Evolutionary conservation across 2,797 vertebrate genomes (phyloP).

Genomic region (Pantherophis vulpinus): DNA sequence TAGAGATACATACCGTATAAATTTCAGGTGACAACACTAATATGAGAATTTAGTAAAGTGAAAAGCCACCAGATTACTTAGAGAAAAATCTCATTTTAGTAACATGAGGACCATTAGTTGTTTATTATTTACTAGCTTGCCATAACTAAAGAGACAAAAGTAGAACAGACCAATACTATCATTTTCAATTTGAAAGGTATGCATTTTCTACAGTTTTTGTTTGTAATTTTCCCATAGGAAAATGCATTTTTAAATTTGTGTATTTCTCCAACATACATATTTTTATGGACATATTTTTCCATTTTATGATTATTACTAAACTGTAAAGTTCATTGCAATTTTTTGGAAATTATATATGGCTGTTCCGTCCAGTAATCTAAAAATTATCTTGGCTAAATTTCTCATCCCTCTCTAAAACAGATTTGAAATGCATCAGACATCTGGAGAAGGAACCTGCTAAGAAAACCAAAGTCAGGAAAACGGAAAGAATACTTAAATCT

Average conservation of each 20-base stretch:
- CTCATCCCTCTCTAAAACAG: background rate
- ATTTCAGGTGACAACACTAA: background rate
- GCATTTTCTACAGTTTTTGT: background rate
- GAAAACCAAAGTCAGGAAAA: background rate
- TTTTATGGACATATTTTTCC: background rate
- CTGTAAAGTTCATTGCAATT: background rate
- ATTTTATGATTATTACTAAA: background rate
- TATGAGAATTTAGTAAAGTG: background rate
- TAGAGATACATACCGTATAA: background rate
- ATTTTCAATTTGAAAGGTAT: background rate
- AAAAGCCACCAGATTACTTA: background rate
- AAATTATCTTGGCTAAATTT: background rate
- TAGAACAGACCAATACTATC: background rate
- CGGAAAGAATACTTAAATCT: background rate
- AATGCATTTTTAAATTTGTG: background rate
- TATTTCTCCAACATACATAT: background rate
- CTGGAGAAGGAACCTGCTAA: background rate
- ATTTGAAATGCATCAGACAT: background rate
- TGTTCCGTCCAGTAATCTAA: background rate
- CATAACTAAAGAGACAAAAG: background rate
- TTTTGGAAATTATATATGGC: background rate
- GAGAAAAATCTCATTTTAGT: background rate
- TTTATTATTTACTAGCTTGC: background rate
- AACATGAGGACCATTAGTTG: background rate
- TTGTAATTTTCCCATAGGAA: background rate